Percentiles rank a stretch among this genome's conserved stretches.
phyloP scores from a whole-genome alignment of 2,113 vertebrate genomes.

The Sylvietta virens region DNA sequence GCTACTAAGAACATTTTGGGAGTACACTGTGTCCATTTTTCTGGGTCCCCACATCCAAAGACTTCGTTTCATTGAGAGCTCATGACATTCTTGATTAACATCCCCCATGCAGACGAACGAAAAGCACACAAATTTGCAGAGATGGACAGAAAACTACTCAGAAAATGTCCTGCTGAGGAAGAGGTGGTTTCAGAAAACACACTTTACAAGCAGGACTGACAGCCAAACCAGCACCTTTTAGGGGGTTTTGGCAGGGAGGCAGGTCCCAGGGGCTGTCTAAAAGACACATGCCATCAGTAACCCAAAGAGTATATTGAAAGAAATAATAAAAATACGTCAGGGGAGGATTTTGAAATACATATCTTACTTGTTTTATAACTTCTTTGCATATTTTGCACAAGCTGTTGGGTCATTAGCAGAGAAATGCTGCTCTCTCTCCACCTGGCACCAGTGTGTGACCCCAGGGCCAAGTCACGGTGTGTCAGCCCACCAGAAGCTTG shows the following conservation, averaged over 20 bases:
- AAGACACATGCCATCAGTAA: background rate
- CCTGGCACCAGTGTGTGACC: background rate
- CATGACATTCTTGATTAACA: conserved; percentile 79
- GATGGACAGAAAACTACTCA: background rate
- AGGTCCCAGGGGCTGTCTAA: background rate
- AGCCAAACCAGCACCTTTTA: background rate
- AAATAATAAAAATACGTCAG: background rate
- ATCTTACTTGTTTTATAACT: background rate
- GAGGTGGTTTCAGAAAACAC: background rate
- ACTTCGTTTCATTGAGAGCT: conserved; percentile 82
- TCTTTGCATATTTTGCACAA: background rate
- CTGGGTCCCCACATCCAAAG: conserved; percentile 72
- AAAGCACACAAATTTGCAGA: background rate
- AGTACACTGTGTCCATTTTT: conserved; percentile 85
- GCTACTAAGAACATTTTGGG: conserved; percentile 85
- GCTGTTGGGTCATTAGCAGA: background rate
- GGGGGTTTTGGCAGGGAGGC: background rate
- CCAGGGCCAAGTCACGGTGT: accelerated
- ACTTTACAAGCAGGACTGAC: background rate
- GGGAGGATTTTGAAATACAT: background rate
- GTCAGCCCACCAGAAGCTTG: background rate
- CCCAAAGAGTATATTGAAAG: background rate
- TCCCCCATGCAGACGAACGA: background rate
- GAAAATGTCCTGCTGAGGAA: background rate
- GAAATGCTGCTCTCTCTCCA: background rate